These are phyloP conservation scores for Pterocles gutturalis DNA, from an alignment of 2,113 vertebrate genomes.

Conservation along the genomic window DNA sequence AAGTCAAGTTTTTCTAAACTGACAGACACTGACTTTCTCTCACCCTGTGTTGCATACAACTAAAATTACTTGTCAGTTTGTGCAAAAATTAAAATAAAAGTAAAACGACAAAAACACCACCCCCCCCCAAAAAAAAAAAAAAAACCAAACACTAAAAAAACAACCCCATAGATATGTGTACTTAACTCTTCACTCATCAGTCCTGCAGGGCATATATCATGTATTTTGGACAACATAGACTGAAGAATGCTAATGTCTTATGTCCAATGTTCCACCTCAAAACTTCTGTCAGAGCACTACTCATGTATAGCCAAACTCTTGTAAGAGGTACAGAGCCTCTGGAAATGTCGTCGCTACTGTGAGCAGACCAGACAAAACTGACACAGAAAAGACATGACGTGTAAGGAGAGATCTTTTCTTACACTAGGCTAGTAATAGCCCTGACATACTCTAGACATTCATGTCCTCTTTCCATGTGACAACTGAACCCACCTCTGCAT, in stretches of 20 bases:
- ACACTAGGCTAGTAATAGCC: not conserved
- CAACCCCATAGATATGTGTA: not conserved
- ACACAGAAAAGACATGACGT: not conserved
- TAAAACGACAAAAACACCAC: rapidly evolving
- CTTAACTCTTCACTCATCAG: not conserved
- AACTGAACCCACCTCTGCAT: not conserved
- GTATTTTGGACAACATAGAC: not conserved
- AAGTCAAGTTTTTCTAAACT: not conserved
- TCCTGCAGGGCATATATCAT: not conserved
- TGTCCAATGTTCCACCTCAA: not conserved
- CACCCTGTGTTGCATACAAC: not conserved
- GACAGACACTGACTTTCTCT: not conserved
- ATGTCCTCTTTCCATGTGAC: not conserved
- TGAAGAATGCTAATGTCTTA: not conserved
- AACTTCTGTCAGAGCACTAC: not conserved
- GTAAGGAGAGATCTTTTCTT: not conserved
- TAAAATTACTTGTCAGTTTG: not conserved
- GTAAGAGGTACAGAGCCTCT: not conserved
- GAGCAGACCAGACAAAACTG: not conserved
- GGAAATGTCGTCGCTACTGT: rapidly evolving
- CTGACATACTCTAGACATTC: not conserved
- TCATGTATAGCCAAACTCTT: not conserved
- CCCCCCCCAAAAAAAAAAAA: too few species aligned
- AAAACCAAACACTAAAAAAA: not conserved
- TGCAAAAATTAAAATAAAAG: not conserved